Conservation (phyloP, 2,888 invertebrate species). For the Phyto melanocephala region DNA sequence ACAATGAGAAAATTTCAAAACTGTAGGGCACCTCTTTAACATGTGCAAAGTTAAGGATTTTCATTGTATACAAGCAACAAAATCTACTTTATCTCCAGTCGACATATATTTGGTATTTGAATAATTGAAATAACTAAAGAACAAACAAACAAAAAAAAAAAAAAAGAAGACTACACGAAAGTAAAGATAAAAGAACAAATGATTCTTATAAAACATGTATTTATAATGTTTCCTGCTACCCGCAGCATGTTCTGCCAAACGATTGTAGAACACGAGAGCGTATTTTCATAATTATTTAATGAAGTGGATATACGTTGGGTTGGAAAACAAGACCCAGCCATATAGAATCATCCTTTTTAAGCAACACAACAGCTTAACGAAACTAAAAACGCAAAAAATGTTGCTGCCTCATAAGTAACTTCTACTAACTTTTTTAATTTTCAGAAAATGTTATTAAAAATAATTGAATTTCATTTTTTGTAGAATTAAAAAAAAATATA, state of each 20-base stretch:
- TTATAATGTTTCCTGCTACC: not conserved
- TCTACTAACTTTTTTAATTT: not conserved
- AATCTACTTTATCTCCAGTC: not conserved
- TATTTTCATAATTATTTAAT: slow-evolving; percentile 24
- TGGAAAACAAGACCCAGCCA: not conserved
- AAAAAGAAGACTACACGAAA: too few relatives aligned
- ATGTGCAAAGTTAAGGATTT: not conserved
- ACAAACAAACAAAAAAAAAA: not conserved
- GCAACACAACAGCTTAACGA: not conserved
- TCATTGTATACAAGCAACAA: not conserved
- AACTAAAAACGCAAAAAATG: not conserved
- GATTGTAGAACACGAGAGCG: slow-evolving; percentile 3
- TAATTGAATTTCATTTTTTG: not conserved
- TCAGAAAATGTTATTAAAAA: not conserved
- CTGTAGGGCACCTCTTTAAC: too few relatives aligned
- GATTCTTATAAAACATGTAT: not conserved
- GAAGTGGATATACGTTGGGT: slow-evolving; percentile 8
- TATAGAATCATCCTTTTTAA: not conserved
- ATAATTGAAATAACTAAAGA: not conserved
- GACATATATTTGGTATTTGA: not conserved
- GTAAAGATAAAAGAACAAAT: too few relatives aligned
- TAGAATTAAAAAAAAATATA: not conserved
- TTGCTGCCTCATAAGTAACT: not conserved
- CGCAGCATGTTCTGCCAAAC: not conserved
- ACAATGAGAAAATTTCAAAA: too few relatives aligned